Percentiles rank a stretch among this genome's conserved stretches.
phyloP scores from a whole-genome alignment of 2,888 invertebrate genomes.

The Quadriops clusia region DNA sequence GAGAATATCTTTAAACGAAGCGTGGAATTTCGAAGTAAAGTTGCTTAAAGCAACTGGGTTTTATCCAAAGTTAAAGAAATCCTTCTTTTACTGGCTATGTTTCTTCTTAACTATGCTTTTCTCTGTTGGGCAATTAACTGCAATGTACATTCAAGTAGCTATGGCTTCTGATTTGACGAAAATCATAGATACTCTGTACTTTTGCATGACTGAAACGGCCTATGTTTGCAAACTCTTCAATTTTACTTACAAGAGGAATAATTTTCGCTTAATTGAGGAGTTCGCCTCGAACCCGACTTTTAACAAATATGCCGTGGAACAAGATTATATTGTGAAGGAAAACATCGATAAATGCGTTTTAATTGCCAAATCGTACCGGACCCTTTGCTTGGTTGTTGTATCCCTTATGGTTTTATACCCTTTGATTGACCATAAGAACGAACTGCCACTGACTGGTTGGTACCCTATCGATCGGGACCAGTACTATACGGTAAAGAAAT shows the following conservation, averaged over 20 bases:
- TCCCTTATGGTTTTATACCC: slow-evolving; percentile 17
- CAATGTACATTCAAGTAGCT: slow-evolving; percentile 8
- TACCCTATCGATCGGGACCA: slow-evolving; percentile 15
- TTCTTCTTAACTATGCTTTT: slow-evolving; percentile 11
- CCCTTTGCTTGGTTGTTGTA: slow-evolving; percentile 14
- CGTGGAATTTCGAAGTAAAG: too few relatives aligned
- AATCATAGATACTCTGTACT: slow-evolving; percentile 15
- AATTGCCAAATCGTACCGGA: slow-evolving; percentile 15
- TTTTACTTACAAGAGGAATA: slow-evolving; percentile 12
- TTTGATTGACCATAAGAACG: slow-evolving; percentile 13
- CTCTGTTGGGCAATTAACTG: too few relatives aligned
- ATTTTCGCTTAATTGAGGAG: slow-evolving; percentile 9
- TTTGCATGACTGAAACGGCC: slow-evolving; percentile 16
- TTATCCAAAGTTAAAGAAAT: too few relatives aligned
- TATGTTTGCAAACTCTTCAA: slow-evolving; percentile 16
- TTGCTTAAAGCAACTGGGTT: too few relatives aligned
- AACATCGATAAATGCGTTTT: slow-evolving; percentile 13
- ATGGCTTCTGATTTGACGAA: slow-evolving; percentile 12
- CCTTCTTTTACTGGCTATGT: too few relatives aligned
- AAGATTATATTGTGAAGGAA: slow-evolving; percentile 11
- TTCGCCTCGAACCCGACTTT: slow-evolving; percentile 12
- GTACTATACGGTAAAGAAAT: slow-evolving; percentile 14
- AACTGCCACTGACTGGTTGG: slow-evolving; percentile 19
- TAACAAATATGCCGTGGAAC: slow-evolving; percentile 12
- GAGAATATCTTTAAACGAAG: too few relatives aligned